Evolutionary conservation across 2,888 invertebrate genomes (phyloP).

Genomic region (Lordiphosa andalusiaca): DNA sequence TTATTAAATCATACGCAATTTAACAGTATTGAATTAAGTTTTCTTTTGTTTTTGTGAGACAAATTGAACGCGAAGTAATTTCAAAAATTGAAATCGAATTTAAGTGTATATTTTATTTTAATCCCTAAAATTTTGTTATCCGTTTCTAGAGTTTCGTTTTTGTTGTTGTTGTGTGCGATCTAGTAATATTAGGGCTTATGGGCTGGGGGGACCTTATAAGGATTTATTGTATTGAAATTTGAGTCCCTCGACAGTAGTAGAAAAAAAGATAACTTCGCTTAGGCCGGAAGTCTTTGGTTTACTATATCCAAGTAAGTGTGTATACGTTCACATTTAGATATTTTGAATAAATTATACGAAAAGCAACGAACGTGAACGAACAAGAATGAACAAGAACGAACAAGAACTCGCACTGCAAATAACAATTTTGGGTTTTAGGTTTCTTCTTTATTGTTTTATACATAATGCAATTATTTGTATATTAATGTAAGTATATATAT

Average conservation of each 20-base stretch:
- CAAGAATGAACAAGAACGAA: constrained; percentile 47
- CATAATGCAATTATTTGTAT: constrained; percentile 28
- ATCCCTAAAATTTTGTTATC: constrained; percentile 54
- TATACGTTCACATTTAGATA: constrained; percentile 1
- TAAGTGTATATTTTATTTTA: constrained; percentile 63
- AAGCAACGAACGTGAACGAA: constrained; percentile 38
- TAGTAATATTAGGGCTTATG: constrained; percentile 31
- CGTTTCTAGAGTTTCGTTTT: constrained; percentile 43
- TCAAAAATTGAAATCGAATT: constrained; percentile 45
- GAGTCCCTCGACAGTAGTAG: constrained; percentile 62
- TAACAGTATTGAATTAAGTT: constrained; percentile 33
- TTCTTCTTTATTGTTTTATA: constrained; percentile 28
- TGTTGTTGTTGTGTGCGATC: constrained; percentile 39
- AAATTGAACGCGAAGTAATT: constrained; percentile 61
- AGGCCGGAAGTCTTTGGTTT: constrained; percentile 39
- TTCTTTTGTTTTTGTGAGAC: constrained; percentile 40
- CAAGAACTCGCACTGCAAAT: constrained; percentile 65
- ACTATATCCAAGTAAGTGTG: background rate
- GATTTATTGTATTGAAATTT: constrained; percentile 66
- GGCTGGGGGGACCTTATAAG: constrained; percentile 46
- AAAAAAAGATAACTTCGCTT: constrained; percentile 34
- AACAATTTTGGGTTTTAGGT: constrained; percentile 46
- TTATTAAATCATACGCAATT: constrained; percentile 54
- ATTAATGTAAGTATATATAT: constrained; percentile 32
- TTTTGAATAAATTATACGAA: constrained; percentile 33